Evolutionary conservation across 2,888 invertebrate genomes (phyloP).

Genomic region (Polymixis lichenea): DNA sequence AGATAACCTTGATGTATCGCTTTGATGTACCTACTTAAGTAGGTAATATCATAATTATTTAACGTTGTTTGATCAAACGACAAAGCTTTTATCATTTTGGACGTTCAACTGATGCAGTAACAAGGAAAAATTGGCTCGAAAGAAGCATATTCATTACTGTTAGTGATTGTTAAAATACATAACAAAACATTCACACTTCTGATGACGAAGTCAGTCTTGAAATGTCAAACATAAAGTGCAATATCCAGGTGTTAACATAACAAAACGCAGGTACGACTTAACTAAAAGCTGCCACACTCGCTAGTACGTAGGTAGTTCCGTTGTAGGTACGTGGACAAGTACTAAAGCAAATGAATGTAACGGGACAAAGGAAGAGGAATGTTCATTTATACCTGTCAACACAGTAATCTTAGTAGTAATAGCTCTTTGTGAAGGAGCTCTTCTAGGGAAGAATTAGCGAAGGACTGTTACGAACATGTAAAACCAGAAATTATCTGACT

Average conservation of each 20-base stretch:
- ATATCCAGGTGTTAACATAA: neutral
- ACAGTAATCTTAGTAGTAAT: neutral
- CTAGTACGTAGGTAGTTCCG: neutral
- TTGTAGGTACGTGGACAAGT: neutral
- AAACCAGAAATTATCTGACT: no score
- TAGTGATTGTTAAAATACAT: no score
- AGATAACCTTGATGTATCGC: no score
- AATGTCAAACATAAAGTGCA: neutral
- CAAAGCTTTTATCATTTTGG: neutral
- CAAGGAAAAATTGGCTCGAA: neutral
- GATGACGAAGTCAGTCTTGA: neutral
- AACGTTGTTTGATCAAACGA: no score
- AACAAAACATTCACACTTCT: neutral
- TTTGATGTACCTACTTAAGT: no score
- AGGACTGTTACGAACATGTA: no score
- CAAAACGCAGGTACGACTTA: constrained; percentile 14
- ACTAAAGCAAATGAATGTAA: constrained; percentile 5
- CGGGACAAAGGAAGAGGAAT: neutral
- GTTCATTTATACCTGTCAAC: constrained; percentile 21
- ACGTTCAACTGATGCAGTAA: neutral
- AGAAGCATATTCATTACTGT: no score
- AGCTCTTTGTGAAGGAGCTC: neutral
- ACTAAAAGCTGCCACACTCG: constrained; percentile 2
- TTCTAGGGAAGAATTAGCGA: neutral
- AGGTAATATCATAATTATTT: no score